A percentile compares a stretch with the other conserved stretches of the same genome.
phyloP scores from a whole-genome alignment of 2,797 vertebrate species.

The Petrocephalus schoutedeni region DNA sequence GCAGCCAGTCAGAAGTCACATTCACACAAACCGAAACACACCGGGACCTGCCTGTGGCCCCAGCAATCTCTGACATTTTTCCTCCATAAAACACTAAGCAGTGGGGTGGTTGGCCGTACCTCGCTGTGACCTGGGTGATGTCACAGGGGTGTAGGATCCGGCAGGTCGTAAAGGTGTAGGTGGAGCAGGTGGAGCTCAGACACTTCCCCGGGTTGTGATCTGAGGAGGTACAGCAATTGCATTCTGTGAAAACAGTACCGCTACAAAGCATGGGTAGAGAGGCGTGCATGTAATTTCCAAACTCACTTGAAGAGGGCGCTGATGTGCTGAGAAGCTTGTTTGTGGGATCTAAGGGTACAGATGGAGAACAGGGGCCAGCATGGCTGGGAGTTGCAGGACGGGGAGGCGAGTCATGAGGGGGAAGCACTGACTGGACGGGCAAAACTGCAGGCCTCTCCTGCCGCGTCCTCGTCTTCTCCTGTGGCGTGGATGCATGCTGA shows the following conservation, averaged over 20 bases:
- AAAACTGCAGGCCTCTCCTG: conserved; percentile 39
- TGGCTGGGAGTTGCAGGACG: conserved; percentile 25
- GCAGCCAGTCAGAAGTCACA: background rate
- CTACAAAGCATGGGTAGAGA: background rate
- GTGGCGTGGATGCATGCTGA: conserved; percentile 57
- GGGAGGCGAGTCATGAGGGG: conserved; percentile 33
- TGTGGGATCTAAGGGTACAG: conserved; percentile 53
- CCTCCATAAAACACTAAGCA: background rate
- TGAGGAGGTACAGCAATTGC: conserved; percentile 44
- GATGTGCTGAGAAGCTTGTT: conserved; percentile 44
- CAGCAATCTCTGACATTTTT: background rate
- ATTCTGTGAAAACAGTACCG: background rate
- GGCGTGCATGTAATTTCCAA: background rate
- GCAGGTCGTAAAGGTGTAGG: conserved; percentile 94
- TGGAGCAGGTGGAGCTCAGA: conserved; percentile 86
- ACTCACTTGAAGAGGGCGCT: conserved; percentile 57
- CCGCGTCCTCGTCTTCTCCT: conserved; percentile 59
- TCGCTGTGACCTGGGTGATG: conserved; percentile 85
- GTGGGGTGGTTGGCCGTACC: conserved; percentile 52
- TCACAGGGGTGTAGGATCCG: conserved; percentile 91
- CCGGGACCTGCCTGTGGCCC: background rate
- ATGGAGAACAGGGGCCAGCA: conserved; percentile 14
- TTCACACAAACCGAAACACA: background rate
- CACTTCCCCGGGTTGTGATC: conserved; percentile 87
- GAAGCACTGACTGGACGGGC: conserved; percentile 26